Conservation (phyloP, 2,888 invertebrate species). For the Cactoblastis cactorum region DNA sequence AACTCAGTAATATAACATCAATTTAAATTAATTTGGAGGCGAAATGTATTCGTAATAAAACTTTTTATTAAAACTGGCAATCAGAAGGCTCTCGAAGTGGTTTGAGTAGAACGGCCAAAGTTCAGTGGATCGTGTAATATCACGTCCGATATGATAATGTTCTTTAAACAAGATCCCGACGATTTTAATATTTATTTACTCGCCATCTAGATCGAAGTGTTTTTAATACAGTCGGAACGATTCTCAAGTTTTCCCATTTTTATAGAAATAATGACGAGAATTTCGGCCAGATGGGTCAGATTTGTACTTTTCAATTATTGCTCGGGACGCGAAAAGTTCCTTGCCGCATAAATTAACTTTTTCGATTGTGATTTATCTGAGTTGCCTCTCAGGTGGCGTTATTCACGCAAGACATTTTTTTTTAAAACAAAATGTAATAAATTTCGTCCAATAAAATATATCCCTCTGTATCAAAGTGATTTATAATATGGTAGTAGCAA, state of each 20-base stretch:
- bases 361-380: constrained; percentile 46
- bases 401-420: constrained; percentile 31
- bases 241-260: constrained; percentile 48
- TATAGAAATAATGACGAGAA: constrained; percentile 50
- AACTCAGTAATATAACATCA: not conserved
- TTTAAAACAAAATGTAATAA: constrained; percentile 32
- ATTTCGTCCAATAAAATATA: constrained; percentile 36
- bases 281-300: constrained; percentile 42
- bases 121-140: constrained; percentile 49
- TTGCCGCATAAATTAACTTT: constrained; percentile 52
- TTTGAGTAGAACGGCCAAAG: constrained; percentile 34
- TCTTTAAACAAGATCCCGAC: constrained; percentile 45
- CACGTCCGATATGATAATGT: constrained; percentile 39
- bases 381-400: constrained; percentile 31
- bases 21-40: not conserved
- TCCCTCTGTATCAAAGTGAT: constrained; percentile 47
- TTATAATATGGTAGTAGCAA: constrained; percentile 32
- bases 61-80: constrained; percentile 36
- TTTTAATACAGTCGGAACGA: constrained; percentile 38
- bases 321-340: constrained; percentile 44
- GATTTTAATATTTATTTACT: constrained; percentile 48
- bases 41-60: not conserved
- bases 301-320: constrained; percentile 59
- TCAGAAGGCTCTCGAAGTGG: constrained; percentile 30
- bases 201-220: constrained; percentile 30